Evolutionary conservation across 2,888 invertebrate genomes (phyloP).

Genomic region (Pyrrhia umbra): DNA sequence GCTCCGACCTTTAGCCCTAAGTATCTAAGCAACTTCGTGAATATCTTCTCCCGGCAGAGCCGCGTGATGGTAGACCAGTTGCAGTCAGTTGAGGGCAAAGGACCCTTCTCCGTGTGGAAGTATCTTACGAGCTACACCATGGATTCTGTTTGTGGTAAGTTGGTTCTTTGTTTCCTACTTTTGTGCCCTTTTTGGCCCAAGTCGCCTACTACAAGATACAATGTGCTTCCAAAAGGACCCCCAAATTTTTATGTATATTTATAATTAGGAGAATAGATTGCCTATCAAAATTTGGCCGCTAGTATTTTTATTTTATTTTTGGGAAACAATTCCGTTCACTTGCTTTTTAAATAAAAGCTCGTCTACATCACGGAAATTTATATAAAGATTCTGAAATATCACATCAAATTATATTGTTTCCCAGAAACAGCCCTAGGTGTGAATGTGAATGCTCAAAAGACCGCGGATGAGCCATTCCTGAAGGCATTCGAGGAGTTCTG

Average conservation of each 20-base stretch:
- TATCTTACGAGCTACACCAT: conserved; percentile 71
- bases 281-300: no score
- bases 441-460: conserved; percentile 58
- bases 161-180: no score
- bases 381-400: no score
- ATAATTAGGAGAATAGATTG: no score
- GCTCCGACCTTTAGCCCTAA: conserved; percentile 71
- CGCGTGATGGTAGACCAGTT: conserved; percentile 63
- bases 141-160: conserved; percentile 73
- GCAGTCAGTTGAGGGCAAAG: conserved; percentile 50
- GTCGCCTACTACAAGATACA: no score
- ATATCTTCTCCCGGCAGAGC: conserved; percentile 69
- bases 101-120: conserved; percentile 70
- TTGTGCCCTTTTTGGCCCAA: no score
- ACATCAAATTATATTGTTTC: neutral
- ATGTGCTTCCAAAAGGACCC: no score
- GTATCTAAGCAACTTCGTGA: conserved; percentile 68
- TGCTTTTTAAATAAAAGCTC: no score
- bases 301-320: no score
- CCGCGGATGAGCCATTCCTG: conserved; percentile 63
- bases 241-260: no score
- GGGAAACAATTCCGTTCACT: no score
- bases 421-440: conserved; percentile 70
- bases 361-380: no score
- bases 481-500: conserved; percentile 62